A percentile compares a stretch with the other conserved stretches of the same genome.
phyloP scores from a whole-genome alignment of 2,888 invertebrate species.

The Asteroscopus sphinx region DNA sequence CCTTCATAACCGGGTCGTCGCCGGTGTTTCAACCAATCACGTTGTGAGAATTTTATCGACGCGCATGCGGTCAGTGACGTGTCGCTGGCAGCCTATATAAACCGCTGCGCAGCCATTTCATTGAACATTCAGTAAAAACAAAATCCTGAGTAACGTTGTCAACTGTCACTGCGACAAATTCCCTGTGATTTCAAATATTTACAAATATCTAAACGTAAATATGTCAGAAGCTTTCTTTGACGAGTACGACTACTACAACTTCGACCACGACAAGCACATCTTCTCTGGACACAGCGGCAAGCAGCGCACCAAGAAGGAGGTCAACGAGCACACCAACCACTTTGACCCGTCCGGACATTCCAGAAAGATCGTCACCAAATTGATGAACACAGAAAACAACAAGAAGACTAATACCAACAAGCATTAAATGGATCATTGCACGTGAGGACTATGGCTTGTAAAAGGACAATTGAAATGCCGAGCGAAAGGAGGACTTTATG shows the following conservation, averaged over 20 bases:
- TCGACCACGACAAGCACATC: constrained; percentile 97
- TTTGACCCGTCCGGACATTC: constrained; percentile 98
- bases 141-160: constrained; percentile 72
- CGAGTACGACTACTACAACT: constrained; percentile 98
- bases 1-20: constrained; percentile 78
- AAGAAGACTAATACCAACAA: constrained; percentile 89
- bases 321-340: constrained; percentile 96
- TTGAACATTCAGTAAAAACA: constrained; percentile 74
- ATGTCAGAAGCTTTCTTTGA: constrained; percentile 97
- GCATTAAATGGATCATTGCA: constrained; percentile 67
- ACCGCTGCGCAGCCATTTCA: constrained; percentile 59
- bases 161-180: constrained; percentile 69
- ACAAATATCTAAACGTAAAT: constrained; percentile 74
- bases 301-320: constrained; percentile 97
- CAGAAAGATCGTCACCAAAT: constrained; percentile 96
- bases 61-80: constrained; percentile 89
- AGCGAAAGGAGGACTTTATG: constrained; percentile 83
- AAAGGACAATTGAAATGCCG: constrained; percentile 81
- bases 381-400: constrained; percentile 95
- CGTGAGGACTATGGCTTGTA: constrained; percentile 78
- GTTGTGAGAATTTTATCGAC: constrained; percentile 81
- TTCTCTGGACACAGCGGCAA: constrained; percentile 97
- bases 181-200: constrained; percentile 66
- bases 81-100: constrained; percentile 78
- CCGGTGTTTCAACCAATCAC: constrained; percentile 79